These are phyloP conservation scores for Enteromius fasciolatus DNA, from an alignment of 2,797 vertebrate genomes.

Conservation along the genomic window DNA sequence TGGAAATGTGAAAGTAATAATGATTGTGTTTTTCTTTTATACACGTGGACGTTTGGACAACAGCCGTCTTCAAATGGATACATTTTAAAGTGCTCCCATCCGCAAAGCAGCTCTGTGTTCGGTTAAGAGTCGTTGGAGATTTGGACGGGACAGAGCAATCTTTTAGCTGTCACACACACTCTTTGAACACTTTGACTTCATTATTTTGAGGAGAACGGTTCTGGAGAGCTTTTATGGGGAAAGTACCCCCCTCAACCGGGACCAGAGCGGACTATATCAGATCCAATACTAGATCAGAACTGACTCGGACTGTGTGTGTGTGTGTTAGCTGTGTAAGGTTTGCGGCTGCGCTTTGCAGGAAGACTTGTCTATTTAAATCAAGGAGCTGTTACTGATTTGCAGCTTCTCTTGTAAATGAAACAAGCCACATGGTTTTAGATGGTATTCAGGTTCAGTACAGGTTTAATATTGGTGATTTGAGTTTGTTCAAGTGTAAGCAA, in stretches of 20 bases:
- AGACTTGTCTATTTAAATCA: constrained; percentile 52
- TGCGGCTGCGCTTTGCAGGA: constrained; percentile 24
- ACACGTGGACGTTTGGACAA: constrained; percentile 34
- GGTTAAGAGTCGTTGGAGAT: constrained; percentile 14
- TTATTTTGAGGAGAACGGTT: constrained; percentile 30
- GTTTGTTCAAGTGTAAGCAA: not conserved
- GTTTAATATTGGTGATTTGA: not conserved
- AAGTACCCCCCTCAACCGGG: not conserved
- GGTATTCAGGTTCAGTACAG: not conserved
- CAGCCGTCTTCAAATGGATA: constrained; percentile 22
- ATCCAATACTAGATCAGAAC: constrained; percentile 29
- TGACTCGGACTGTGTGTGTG: constrained; percentile 12
- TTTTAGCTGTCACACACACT: constrained; percentile 36
- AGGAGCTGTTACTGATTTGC: constrained; percentile 62
- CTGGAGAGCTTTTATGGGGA: constrained; percentile 16
- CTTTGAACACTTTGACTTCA: constrained; percentile 42
- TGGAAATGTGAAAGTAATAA: constrained; percentile 48
- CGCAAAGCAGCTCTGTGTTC: constrained; percentile 24
- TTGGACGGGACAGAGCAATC: constrained; percentile 29
- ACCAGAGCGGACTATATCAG: not conserved
- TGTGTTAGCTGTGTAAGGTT: constrained; percentile 24
- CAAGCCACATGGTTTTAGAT: not conserved
- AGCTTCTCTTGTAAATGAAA: constrained; percentile 29
- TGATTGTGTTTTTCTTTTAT: constrained; percentile 43
- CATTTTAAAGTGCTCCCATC: constrained; percentile 8